Evolutionary conservation across 2,113 vertebrate species (phyloP).

Genomic region (Serilophus lunatus): DNA sequence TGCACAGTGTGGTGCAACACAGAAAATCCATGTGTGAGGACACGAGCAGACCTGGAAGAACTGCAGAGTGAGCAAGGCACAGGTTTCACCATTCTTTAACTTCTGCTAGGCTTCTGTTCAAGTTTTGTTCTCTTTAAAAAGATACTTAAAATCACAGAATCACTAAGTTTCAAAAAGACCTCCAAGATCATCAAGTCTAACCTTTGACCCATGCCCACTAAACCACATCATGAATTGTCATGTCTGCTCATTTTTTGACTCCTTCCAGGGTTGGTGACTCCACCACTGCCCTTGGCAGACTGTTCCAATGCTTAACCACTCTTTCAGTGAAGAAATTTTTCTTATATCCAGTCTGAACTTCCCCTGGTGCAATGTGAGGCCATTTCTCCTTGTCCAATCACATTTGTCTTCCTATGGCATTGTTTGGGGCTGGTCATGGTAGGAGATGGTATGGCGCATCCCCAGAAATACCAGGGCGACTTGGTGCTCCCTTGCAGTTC

Average conservation of each 20-base stretch:
- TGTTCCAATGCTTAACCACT: not conserved
- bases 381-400: not conserved
- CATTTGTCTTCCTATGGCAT: not conserved
- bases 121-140: not conserved
- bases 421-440: not conserved
- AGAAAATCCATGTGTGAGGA: not conserved
- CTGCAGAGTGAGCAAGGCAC: fast-evolving
- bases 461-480: not conserved
- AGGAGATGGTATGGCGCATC: not conserved
- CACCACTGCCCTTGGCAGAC: not conserved
- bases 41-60: not conserved
- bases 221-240: not conserved
- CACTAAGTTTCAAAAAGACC: not conserved
- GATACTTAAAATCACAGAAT: not conserved
- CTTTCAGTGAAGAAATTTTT: not conserved
- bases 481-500: not conserved
- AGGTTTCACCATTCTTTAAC: not conserved
- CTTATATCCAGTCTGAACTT: not conserved
- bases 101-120: not conserved
- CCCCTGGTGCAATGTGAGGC: not conserved
- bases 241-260: not conserved
- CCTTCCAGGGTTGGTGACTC: not conserved
- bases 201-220: not conserved
- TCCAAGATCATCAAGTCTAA: not conserved
- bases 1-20: not conserved